Percentiles rank a stretch among this genome's conserved stretches.
Conservation (phyloP, 2,113 vertebrate species). For the Hippocampus mohnikei region DNA sequence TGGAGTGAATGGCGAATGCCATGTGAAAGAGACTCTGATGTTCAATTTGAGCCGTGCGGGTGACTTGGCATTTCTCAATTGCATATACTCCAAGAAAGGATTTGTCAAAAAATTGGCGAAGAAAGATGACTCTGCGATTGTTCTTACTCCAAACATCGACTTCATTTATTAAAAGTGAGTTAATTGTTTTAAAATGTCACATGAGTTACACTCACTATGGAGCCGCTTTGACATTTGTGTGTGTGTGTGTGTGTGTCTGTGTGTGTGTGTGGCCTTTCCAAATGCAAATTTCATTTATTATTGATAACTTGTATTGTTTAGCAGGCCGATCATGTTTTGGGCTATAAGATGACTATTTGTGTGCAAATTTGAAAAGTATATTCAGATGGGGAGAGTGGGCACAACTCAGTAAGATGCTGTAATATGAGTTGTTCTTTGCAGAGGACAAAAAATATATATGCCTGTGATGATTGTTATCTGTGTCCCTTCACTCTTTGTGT, state of each 20-base stretch:
- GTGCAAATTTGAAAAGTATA: neutral
- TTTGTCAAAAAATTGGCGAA: no score
- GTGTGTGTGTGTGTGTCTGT: constrained; percentile 1
- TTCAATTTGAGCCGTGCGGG: no score
- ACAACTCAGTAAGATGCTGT: neutral
- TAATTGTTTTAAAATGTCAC: constrained; percentile 15
- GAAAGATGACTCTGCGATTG: neutral
- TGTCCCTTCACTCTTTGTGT: neutral
- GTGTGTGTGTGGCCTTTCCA: constrained; percentile 2
- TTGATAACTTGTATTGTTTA: neutral
- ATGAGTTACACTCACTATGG: neutral
- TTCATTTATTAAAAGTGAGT: constrained; percentile 41
- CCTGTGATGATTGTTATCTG: neutral
- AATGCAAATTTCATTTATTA: constrained; percentile 5
- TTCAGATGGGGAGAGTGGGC: neutral
- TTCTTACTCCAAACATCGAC: neutral
- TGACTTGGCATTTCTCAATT: no score
- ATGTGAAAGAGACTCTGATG: no score
- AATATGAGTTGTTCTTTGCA: neutral
- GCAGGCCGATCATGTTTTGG: neutral
- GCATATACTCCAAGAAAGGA: no score
- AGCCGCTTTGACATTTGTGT: constrained; percentile 4
- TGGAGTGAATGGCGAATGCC: no score
- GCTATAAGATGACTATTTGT: neutral
- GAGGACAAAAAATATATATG: neutral